A percentile compares a stretch with the other conserved stretches of the same genome.
These are phyloP conservation scores for Phyllotreta striolata DNA, from an alignment of 2,888 invertebrate species.

Conservation along the genomic window DNA sequence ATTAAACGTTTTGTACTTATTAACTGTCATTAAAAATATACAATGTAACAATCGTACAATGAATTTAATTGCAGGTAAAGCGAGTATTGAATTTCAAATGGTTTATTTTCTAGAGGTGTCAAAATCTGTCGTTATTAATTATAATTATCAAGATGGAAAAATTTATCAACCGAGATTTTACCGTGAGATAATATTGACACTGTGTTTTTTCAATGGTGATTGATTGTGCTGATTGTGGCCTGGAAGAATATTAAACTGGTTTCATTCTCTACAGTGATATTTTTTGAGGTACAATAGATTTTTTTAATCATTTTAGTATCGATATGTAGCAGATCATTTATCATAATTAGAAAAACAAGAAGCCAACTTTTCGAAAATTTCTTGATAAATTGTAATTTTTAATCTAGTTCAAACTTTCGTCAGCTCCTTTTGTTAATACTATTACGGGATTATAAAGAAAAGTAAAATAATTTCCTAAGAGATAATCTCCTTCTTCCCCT, in stretches of 20 bases:
- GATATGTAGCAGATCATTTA: no score
- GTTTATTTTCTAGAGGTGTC: conserved; percentile 6
- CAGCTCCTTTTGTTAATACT: conserved; percentile 14
- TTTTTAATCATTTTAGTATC: no score
- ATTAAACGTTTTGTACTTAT: no score
- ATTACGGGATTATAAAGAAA: conserved; percentile 11
- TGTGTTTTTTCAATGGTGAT: conserved; percentile 18
- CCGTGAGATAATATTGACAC: conserved; percentile 16
- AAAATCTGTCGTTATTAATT: conserved; percentile 15
- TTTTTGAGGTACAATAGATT: no score
- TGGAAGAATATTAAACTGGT: conserved; percentile 14
- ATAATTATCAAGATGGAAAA: conserved; percentile 22
- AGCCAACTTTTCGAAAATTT: no score
- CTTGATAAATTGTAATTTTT: no score
- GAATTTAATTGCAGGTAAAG: no score
- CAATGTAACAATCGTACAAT: no score
- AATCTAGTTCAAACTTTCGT: no score
- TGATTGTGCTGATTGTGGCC: conserved; percentile 11
- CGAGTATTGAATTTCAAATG: no score
- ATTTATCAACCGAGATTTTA: conserved; percentile 18
- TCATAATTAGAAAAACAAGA: no score
- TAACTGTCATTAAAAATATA: no score
- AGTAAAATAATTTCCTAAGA: conserved; percentile 11
- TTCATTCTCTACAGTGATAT: background rate
- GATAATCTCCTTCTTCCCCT: conserved; percentile 12